Conservation (phyloP, 2,797 vertebrate genomes). For the Hippopotamyrus pictus region DNA sequence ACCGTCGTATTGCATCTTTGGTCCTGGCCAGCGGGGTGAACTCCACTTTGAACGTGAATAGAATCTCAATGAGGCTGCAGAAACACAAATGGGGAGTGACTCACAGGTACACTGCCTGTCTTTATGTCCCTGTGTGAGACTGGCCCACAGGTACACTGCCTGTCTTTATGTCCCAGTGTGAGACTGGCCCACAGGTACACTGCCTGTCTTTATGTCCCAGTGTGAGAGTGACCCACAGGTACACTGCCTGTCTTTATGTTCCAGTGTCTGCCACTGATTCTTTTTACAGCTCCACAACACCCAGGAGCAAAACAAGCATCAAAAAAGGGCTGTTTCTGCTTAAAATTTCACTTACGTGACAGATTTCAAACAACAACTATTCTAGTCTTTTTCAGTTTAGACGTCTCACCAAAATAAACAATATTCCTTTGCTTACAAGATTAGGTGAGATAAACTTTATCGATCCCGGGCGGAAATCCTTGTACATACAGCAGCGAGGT, state of each 20-base stretch:
- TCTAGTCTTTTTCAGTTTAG: neutral
- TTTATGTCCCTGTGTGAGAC: neutral
- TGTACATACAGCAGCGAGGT: neutral
- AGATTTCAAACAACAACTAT: neutral
- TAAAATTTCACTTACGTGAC: neutral
- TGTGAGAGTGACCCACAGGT: neutral
- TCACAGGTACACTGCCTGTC: too few species aligned
- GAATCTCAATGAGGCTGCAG: slow-evolving; percentile 35
- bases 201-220: too few species aligned
- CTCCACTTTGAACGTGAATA: slow-evolving; percentile 36
- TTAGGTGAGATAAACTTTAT: neutral
- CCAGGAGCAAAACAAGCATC: neutral
- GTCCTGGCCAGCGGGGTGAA: slow-evolving; percentile 31
- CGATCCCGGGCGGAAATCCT: neutral
- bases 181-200: too few species aligned
- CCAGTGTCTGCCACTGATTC: neutral
- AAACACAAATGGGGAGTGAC: neutral
- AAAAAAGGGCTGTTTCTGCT: neutral
- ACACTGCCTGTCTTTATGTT: neutral
- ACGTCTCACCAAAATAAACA: neutral
- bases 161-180: neutral
- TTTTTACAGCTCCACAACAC: neutral
- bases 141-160: too few species aligned
- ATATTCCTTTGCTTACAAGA: neutral
- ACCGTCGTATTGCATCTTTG: slow-evolving; percentile 28